These are phyloP conservation scores for Agrochola litura DNA, from an alignment of 2,888 invertebrate genomes.

Conservation along the genomic window DNA sequence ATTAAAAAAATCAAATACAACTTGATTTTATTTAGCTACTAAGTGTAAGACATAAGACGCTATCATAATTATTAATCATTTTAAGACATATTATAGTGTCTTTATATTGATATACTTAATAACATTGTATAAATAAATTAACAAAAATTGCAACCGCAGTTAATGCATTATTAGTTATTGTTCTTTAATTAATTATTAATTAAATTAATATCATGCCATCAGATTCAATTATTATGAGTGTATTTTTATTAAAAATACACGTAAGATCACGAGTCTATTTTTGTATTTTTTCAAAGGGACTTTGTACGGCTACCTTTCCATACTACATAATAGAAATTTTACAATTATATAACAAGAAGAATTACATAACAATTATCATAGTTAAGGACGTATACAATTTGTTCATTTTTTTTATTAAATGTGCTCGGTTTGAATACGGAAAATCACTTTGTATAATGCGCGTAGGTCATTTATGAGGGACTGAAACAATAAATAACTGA, in stretches of 20 bases:
- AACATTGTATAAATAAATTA: conserved; percentile 27
- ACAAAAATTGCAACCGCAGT: conserved; percentile 12
- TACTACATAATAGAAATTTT: conserved; percentile 45
- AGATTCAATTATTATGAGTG: conserved; percentile 48
- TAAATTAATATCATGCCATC: conserved; percentile 56
- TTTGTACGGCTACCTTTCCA: conserved; percentile 6
- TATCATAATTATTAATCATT: conserved; percentile 29
- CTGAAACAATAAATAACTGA: background rate
- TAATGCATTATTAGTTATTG: conserved; percentile 16
- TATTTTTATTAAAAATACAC: conserved; percentile 35
- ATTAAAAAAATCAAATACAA: conserved; percentile 45
- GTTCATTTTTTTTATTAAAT: background rate
- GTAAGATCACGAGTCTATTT: conserved; percentile 17
- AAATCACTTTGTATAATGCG: too few relatives aligned
- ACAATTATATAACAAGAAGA: conserved; percentile 63
- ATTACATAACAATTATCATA: conserved; percentile 57
- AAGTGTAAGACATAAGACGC: conserved; percentile 30
- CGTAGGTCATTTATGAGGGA: background rate
- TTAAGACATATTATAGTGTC: conserved; percentile 43
- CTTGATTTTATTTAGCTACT: conserved; percentile 48
- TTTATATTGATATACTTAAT: conserved; percentile 12
- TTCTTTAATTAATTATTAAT: conserved; percentile 29
- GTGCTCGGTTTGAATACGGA: background rate
- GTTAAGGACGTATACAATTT: conserved; percentile 40
- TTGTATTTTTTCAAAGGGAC: background rate